These are phyloP conservation scores for Odontophorus gujanensis DNA, from an alignment of 2,113 vertebrate genomes.

Conservation along the genomic window DNA sequence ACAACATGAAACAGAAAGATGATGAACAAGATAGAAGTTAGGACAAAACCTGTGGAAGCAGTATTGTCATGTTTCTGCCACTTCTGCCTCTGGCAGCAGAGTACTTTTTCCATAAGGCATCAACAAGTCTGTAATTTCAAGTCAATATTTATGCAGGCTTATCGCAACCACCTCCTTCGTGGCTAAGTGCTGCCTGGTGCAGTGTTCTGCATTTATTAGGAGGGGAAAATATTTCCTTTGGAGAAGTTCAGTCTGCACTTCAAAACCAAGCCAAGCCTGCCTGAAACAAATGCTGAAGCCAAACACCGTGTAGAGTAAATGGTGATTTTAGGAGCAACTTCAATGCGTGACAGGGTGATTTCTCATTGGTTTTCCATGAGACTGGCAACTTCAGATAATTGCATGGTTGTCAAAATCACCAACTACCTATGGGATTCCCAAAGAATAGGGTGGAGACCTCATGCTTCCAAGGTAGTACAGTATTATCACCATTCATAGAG, in stretches of 20 bases:
- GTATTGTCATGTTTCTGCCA: background rate
- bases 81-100: background rate
- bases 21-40: background rate
- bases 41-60: background rate
- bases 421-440: background rate
- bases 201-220: background rate
- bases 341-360: background rate
- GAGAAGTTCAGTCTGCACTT: background rate
- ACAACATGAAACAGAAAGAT: background rate
- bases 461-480: background rate
- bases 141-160: constrained; percentile 8
- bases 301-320: background rate
- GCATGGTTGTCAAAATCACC: background rate
- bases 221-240: background rate
- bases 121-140: background rate
- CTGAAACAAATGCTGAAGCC: background rate
- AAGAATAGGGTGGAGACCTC: background rate
- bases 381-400: background rate
- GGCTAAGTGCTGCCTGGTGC: background rate
- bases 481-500: background rate
- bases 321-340: background rate
- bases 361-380: background rate
- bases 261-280: background rate
- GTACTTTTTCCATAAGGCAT: background rate
- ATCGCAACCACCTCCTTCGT: background rate